phyloP scores from a whole-genome alignment of 2,888 invertebrate species.

The Graphium colonna region DNA sequence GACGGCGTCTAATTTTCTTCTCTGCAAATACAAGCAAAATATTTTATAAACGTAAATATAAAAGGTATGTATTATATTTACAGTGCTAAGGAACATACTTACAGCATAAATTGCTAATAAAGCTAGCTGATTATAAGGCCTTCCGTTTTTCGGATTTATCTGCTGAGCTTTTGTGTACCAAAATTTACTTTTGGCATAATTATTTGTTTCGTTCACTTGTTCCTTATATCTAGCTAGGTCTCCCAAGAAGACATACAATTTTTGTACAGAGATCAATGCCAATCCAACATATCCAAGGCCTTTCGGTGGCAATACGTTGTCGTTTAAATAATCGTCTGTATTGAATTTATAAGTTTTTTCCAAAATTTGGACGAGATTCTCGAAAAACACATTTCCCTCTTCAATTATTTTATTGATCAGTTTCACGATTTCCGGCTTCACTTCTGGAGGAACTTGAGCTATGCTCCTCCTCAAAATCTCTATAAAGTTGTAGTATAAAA shows the following conservation, averaged over 20 bases:
- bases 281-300: slow-evolving; percentile 84
- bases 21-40: slow-evolving; percentile 78
- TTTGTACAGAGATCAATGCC: slow-evolving; percentile 92
- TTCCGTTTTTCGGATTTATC: slow-evolving; percentile 96
- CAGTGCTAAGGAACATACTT: slow-evolving; percentile 49
- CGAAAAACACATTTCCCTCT: slow-evolving; percentile 89
- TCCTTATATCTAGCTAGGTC: slow-evolving; percentile 95
- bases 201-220: slow-evolving; percentile 88
- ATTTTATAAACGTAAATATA: neutral
- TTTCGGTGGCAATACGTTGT: slow-evolving; percentile 81
- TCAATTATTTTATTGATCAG: slow-evolving; percentile 86
- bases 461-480: slow-evolving; percentile 88
- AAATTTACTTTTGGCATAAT: slow-evolving; percentile 86
- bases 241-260: slow-evolving; percentile 93
- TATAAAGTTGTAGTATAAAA: slow-evolving; percentile 92
- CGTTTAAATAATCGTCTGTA: slow-evolving; percentile 81
- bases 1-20: slow-evolving; percentile 96
- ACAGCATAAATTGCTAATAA: slow-evolving; percentile 91
- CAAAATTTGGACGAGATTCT: slow-evolving; percentile 84
- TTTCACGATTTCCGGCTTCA: slow-evolving; percentile 83
- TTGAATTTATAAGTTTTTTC: slow-evolving; percentile 88
- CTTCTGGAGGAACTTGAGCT: slow-evolving; percentile 79
- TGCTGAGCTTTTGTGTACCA: slow-evolving; percentile 97
- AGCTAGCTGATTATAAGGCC: slow-evolving; percentile 96
- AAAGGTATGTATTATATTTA: neutral